Conservation (phyloP, 92 coral and sea anemone genomes). For the Porites cylindrica region DNA sequence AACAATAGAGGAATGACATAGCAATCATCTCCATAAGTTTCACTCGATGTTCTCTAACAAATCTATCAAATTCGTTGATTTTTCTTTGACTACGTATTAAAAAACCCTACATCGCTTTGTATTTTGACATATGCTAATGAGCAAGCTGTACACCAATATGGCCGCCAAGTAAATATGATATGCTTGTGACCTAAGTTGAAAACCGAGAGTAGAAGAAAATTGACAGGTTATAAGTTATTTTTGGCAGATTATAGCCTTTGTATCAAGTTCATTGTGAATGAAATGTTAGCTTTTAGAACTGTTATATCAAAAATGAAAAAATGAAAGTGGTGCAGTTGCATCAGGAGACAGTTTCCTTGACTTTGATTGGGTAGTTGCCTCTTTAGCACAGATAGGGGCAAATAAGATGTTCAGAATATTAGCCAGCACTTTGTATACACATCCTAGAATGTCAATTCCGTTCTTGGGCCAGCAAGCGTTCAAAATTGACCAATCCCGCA, state of each 20-base stretch:
- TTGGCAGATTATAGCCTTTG: too few species aligned
- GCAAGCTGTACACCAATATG: too few species aligned
- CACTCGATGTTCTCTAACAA: too few species aligned
- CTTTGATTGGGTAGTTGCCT: conserved; percentile 29
- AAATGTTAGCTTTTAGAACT: conserved; percentile 5
- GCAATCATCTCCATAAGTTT: too few species aligned
- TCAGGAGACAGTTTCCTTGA: conserved; percentile 47
- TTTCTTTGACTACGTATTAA: too few species aligned
- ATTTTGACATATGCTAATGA: too few species aligned
- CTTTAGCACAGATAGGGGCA: conserved; percentile 46
- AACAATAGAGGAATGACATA: too few species aligned
- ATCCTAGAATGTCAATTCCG: conserved; percentile 43
- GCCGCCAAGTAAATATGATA: too few species aligned
- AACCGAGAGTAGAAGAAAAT: too few species aligned
- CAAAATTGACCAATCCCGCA: conserved; percentile 54
- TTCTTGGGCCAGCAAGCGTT: conserved; percentile 53
- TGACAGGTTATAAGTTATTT: too few species aligned
- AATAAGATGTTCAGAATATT: conserved; percentile 44
- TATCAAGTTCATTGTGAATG: not conserved
- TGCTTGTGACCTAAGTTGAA: not conserved
- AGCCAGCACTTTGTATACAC: conserved; percentile 36
- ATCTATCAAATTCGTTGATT: too few species aligned
- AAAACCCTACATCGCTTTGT: too few species aligned
- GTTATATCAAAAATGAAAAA: conserved; percentile 8
- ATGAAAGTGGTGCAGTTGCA: conserved; percentile 61